Evolutionary conservation across 1,140 invertebrate genomes (phyloP).

Genomic region (Paracyclopina nana): DNA sequence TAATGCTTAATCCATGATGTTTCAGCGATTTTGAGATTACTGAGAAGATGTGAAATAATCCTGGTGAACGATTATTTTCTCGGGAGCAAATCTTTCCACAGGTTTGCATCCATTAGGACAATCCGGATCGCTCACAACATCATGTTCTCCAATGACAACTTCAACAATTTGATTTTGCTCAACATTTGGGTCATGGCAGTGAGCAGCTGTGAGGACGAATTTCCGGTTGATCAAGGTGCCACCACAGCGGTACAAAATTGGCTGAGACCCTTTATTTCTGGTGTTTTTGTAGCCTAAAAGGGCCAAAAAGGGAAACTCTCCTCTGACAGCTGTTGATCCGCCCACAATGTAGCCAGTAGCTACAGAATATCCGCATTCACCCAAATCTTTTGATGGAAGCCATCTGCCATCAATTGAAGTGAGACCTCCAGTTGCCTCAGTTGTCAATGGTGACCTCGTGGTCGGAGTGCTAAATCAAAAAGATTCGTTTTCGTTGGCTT

Average conservation of each 20-base stretch:
- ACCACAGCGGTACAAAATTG: neutral
- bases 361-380: neutral
- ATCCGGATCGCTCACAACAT: neutral
- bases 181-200: neutral
- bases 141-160: neutral
- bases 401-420: neutral
- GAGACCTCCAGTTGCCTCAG: neutral
- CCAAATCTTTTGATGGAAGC: neutral
- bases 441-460: too few relatives aligned
- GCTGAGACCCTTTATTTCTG: neutral
- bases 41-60: neutral
- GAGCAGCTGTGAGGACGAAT: neutral
- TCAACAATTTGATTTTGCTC: neutral
- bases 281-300: neutral
- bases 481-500: too few relatives aligned
- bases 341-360: neutral
- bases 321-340: neutral
- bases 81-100: neutral
- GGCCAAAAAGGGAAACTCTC: neutral
- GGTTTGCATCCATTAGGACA: neutral
- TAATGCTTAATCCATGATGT: too few relatives aligned
- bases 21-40: too few relatives aligned
- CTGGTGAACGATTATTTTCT: neutral
- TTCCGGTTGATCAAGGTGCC: neutral
- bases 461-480: too few relatives aligned